Base-by-base conservation (phyloP, 2,888 invertebrate genomes). In the Patella depressa region DNA sequence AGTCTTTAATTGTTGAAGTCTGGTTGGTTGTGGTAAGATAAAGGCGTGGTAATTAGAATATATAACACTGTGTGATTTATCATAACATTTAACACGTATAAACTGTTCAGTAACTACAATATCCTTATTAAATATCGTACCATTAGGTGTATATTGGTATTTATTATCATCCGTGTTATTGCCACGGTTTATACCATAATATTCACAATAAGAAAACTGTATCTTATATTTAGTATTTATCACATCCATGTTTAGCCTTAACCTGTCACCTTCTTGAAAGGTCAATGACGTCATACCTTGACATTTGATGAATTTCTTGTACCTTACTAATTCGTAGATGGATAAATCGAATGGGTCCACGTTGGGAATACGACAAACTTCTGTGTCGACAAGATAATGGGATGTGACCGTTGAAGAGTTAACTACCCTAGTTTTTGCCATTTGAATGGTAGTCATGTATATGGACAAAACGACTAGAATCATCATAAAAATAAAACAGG, bases 331-430 rank as follows among this genome's bases (percentile, higher is more conserved):
- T 9, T 9, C 7, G 7, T 45, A 9, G 9, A 45, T 45, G 45
- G 45, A 45, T 9, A 9, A 45, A 45, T 45, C 45, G 74, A 87
- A 88, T 0, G 90, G 89, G 59, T 90, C 88, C 0, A 89, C 77
- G 70, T 89, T 84, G 1, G 89, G 89, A 55, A 90, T 89, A 76
- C 84, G 85, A 77, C 90, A 90, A 29, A 84, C 81, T 3, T 86
- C 80, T 2, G 89, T 90, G 78, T 90, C 84, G 1, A 90, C 87
- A 2, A 89, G 79, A 73, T 85, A 89, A 9, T 45, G 45, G 45
- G 45, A 9, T 45, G 7, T 45, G 45, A 45, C 45, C 7, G 45
- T 45, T 45, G 45, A 5, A 45, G 45, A 7, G 45, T 45, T 4
- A 45, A 45, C 7, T 45, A 9, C 9, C 4, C 45, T 7, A 45